Percentiles rank a stretch among this genome's conserved stretches.
These are phyloP conservation scores for Rotaria magnacalcarata DNA, from an alignment of 2,888 invertebrate genomes.

Conservation along the genomic window DNA sequence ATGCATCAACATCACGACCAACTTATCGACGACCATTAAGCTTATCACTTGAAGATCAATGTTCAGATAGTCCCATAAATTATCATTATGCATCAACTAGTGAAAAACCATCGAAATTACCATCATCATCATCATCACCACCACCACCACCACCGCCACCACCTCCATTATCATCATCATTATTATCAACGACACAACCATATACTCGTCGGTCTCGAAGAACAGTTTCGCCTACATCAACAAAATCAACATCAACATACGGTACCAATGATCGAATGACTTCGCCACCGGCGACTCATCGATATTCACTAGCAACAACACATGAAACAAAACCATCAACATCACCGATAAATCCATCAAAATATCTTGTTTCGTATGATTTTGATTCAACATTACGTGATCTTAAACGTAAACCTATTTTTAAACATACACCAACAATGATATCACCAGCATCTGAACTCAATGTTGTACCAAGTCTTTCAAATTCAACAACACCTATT, in stretches of 20 bases:
- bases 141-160: too few species aligned
- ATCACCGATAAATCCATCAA: not conserved
- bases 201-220: not conserved
- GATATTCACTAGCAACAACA: not conserved
- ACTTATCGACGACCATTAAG: not conserved
- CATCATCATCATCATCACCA: too few species aligned
- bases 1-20: not conserved
- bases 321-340: not conserved
- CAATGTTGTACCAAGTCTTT: not conserved
- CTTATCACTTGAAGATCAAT: not conserved
- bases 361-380: not conserved
- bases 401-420: not conserved
- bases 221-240: not conserved
- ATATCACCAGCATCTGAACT: not conserved
- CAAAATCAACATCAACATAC: not conserved
- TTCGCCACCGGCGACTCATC: not conserved
- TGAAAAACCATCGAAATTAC: not conserved
- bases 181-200: not conserved
- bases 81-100: not conserved
- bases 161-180: too few species aligned
- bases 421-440: not conserved
- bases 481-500: not conserved
- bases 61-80: not conserved
- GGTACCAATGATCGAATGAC: not conserved
- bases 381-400: conserved; percentile 2